Evolutionary conservation across 2,113 vertebrate genomes (phyloP), one percentile per base, ranked within the genome.

Genomic region (Panurus biarmicus): DNA sequence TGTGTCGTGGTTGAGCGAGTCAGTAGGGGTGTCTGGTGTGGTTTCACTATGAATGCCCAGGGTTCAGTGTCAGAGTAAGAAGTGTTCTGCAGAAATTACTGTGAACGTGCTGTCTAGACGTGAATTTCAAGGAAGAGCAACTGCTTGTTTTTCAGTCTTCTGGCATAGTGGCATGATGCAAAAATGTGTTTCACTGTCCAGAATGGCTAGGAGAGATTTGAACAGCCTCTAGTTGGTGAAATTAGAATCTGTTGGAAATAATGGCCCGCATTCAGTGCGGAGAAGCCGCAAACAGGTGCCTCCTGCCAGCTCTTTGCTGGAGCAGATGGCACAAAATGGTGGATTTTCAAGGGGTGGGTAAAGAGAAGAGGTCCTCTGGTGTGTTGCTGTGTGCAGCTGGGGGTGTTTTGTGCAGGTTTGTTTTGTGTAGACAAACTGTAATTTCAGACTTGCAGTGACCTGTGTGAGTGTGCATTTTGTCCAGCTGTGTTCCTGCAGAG

Each of bases 261-360:
- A 12, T 9, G 8, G 15, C 33, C 42, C 0, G 1, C 29, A 12
- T 50, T 62, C 15, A 7, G 33, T 31, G 26, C 0, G 0, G 44
- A n/a, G n/a, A 8, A 83, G 42, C 75, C 2, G 1, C 23, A 15
- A 14, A 42, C 24, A 42, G 35, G 24, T 80, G 47, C 24, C n/a
- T 62, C 20, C 56, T 84, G 84, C n/a, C 44, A 82, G 36, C 42
- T 20, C 18, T 35, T 60, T 13, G 7, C 40, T 50, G 60, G 17
- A 70, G 54, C 42, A 72, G 33, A 28, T 51, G 69, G 38, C 8
- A 64, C 38, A 31, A 28, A 73, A 14, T 0, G 0, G 10, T 74
- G 53, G 14, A 8, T 85, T 90, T 72, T 19, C 29, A 72, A 40
- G 40, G 40, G 28, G 1, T 65, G 38, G n/a, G 31, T 57, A 5